Conservation (phyloP, 2,888 invertebrate species). For the Hyposoter dolosus region DNA sequence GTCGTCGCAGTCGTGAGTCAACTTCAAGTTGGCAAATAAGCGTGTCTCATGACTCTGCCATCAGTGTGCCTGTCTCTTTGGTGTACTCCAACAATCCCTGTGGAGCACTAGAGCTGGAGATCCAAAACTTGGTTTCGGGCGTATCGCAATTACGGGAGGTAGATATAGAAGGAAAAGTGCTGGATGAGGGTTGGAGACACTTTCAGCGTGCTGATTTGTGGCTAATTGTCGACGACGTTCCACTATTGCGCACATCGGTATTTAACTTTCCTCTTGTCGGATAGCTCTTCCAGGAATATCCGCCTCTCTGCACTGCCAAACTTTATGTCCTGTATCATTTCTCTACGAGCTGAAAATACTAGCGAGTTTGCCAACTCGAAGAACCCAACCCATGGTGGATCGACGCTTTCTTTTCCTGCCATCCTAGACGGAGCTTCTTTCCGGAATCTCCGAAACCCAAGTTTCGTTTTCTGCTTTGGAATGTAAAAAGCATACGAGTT, state of each 20-base stretch:
- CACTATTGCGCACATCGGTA: slow-evolving; percentile 64
- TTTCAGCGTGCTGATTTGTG: slow-evolving; percentile 74
- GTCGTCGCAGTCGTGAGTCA: neutral
- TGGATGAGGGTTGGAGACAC: slow-evolving; percentile 42
- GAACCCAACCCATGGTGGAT: neutral
- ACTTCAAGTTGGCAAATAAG: neutral
- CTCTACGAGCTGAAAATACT: slow-evolving; percentile 35
- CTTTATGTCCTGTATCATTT: slow-evolving; percentile 49
- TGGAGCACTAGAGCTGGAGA: neutral
- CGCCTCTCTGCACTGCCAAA: slow-evolving; percentile 45
- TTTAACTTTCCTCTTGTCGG: slow-evolving; percentile 65
- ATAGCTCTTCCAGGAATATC: slow-evolving; percentile 31
- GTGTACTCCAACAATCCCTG: neutral
- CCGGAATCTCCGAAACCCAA: neutral
- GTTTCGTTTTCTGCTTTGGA: neutral
- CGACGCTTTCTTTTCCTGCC: slow-evolving; percentile 49
- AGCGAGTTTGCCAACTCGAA: slow-evolving; percentile 35
- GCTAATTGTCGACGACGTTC: slow-evolving; percentile 75
- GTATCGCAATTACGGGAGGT: slow-evolving; percentile 47
- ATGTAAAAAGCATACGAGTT: neutral
- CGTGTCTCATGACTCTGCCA: slow-evolving; percentile 19
- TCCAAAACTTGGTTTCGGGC: slow-evolving; percentile 37
- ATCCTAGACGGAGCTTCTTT: neutral
- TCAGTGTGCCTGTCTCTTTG: slow-evolving; percentile 1
- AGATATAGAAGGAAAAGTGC: slow-evolving; percentile 35